Conservation (phyloP, 2,113 vertebrate species). For the Polyodon spathula region DNA sequence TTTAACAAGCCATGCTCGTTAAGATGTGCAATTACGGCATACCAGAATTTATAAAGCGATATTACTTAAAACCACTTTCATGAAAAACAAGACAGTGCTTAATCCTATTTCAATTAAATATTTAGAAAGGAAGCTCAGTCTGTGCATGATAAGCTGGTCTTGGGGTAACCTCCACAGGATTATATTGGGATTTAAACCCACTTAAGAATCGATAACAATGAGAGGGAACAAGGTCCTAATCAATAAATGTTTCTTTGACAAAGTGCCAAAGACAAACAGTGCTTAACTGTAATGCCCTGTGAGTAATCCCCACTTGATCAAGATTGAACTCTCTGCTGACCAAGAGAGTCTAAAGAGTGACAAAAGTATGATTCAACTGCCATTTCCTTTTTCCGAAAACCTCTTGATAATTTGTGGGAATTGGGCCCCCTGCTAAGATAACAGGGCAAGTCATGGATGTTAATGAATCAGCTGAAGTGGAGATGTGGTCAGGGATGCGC, state of each 20-base stretch:
- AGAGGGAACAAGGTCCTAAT: not conserved
- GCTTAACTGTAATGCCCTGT: not conserved
- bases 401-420: slow-evolving; percentile 60
- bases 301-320: slow-evolving; percentile 47
- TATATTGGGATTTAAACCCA: too few species aligned
- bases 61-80: too few species aligned
- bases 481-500: slow-evolving; percentile 32
- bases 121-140: too few species aligned
- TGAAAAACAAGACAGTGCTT: too few species aligned
- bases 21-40: too few species aligned
- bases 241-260: too few species aligned
- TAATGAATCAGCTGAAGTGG: slow-evolving; percentile 41
- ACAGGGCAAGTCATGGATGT: slow-evolving; percentile 25
- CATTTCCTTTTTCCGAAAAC: slow-evolving; percentile 36
- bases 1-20: too few species aligned
- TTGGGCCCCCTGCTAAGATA: slow-evolving; percentile 65
- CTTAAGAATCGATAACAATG: not conserved
- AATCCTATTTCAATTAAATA: too few species aligned
- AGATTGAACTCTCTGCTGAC: slow-evolving; percentile 44
- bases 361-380: slow-evolving; percentile 59
- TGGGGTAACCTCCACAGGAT: too few species aligned
- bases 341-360: slow-evolving; percentile 47
- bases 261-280: too few species aligned
- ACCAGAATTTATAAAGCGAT: too few species aligned
- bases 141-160: too few species aligned